Percentiles rank a stretch among this genome's conserved stretches.
phyloP scores from a whole-genome alignment of 1,140 invertebrate genomes.

The Conopomorpha cramerella region DNA sequence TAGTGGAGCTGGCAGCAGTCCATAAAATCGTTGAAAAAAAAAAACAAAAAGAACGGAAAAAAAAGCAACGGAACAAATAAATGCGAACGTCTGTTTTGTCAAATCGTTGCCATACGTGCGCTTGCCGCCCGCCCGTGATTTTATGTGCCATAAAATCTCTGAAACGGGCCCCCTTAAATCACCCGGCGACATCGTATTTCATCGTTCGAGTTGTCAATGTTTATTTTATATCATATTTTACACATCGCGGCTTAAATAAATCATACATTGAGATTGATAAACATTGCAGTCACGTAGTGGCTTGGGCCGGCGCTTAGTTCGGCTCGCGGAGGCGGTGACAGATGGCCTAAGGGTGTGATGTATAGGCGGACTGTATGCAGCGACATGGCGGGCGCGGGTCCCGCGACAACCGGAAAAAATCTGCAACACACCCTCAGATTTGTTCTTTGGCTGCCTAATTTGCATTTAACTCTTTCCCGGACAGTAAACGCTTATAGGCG shows the following conservation, averaged over 20 bases:
- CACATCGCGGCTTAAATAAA: conserved; percentile 51
- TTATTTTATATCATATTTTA: conserved; percentile 62
- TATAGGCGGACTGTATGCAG: too few relatives aligned
- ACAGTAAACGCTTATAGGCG: too few relatives aligned
- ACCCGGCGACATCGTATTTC: conserved; percentile 54
- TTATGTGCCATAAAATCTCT: conserved; percentile 56
- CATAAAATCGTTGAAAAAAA: conserved; percentile 37
- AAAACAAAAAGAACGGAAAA: conserved; percentile 15
- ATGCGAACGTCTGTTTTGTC: conserved; percentile 57
- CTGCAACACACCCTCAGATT: too few relatives aligned
- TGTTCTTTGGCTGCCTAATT: too few relatives aligned
- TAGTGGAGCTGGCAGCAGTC: conserved; percentile 49
- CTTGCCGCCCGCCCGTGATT: conserved; percentile 33
- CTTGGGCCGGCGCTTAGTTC: conserved; percentile 45
- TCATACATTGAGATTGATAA: conserved; percentile 50
- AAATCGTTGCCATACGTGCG: conserved; percentile 53
- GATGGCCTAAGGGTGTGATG: conserved; percentile 20
- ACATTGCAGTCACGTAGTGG: conserved; percentile 51
- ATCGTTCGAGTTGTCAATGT: conserved; percentile 59
- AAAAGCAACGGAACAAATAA: conserved; percentile 53
- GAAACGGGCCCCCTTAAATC: conserved; percentile 54
- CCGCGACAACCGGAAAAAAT: too few relatives aligned
- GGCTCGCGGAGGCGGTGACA: conserved; percentile 30
- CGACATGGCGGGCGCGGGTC: too few relatives aligned
- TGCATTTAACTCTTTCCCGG: too few relatives aligned